Evolutionary conservation across 1,140 invertebrate species (phyloP), one percentile per base, ranked within the genome.

Genomic region (Drosophila pseudoobscura): DNA sequence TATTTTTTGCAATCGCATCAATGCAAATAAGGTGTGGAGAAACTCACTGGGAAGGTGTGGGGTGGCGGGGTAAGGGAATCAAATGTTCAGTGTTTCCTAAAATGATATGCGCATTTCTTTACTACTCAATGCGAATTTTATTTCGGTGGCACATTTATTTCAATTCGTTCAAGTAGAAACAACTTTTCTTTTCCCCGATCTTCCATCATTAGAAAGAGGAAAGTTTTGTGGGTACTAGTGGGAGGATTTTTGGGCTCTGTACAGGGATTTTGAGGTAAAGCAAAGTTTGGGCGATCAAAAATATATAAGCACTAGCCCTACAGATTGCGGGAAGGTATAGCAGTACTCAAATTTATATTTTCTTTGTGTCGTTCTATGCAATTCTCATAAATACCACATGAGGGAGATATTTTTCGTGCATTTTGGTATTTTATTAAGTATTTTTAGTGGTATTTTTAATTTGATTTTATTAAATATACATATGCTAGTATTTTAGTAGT

Each of bases 21-120:
- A 88, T 85, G 82, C 82, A 85, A 85, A 85, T 82, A 87, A 87
- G 80, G 74, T 85, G 76, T 50, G 64, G 55, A 70, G 49, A 52
- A 62, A 43, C 35, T 53, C 41, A 45, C 31, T 51, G 35, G 35
- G 13, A 4, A 4, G 9, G 9, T 11, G 31, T 11, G 39, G 26
- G 15, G 20, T n/a, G 24, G 20, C 15, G 29, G 26, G n/a, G 29
- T 58, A 56, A 53, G 74, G 66, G 76, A 64, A 64, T 64, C 72
- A 60, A 79, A 78, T 75, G 76, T 58, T 70, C 75, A 60, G 54
- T 13, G 35, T 69, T 78, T 74, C 24, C 57, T 61, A 59, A 66
- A 56, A 79, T 78, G 49, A 88, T 88, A 88, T 78, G 83, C 78
- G 56, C 73, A 69, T 69, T 75, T 66, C 64, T 61, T 76, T 76